Evolutionary conservation across 2,113 vertebrate species (phyloP).

Genomic region (Chloropsis cyanopogon): DNA sequence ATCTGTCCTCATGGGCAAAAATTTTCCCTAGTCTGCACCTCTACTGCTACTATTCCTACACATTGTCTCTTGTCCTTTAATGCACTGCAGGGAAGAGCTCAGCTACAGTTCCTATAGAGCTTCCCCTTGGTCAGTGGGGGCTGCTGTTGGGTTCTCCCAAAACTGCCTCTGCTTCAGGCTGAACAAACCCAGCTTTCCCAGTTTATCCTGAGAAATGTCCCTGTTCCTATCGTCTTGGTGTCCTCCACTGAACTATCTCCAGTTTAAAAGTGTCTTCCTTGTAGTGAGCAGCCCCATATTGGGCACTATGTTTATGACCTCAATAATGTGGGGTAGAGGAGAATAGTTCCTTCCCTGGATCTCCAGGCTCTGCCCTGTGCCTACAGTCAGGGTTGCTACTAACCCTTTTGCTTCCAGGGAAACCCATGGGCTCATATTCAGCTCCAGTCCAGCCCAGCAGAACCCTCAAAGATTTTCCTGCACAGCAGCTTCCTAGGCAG

Average conservation of each 20-base stretch:
- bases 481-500: not conserved
- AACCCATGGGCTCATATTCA: not conserved
- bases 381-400: not conserved
- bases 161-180: not conserved
- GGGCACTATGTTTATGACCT: no score
- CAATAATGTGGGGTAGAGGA: not conserved
- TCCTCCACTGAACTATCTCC: not conserved
- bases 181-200: not conserved
- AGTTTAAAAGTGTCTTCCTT: not conserved
- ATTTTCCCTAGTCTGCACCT: not conserved
- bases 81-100: not conserved
- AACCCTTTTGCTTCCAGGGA: not conserved
- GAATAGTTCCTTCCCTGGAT: not conserved
- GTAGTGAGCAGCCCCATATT: fast-evolving
- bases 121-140: not conserved
- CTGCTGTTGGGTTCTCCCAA: fast-evolving
- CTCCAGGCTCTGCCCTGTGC: not conserved
- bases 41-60: not conserved
- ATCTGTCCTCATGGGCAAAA: not conserved
- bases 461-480: not conserved
- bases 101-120: not conserved
- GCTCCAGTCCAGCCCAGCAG: not conserved
- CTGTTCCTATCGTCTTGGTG: not conserved
- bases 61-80: not conserved
- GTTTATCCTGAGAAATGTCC: not conserved